These are phyloP conservation scores for Drosophila jambulina DNA, from an alignment of 1,140 invertebrate species.

Conservation along the genomic window DNA sequence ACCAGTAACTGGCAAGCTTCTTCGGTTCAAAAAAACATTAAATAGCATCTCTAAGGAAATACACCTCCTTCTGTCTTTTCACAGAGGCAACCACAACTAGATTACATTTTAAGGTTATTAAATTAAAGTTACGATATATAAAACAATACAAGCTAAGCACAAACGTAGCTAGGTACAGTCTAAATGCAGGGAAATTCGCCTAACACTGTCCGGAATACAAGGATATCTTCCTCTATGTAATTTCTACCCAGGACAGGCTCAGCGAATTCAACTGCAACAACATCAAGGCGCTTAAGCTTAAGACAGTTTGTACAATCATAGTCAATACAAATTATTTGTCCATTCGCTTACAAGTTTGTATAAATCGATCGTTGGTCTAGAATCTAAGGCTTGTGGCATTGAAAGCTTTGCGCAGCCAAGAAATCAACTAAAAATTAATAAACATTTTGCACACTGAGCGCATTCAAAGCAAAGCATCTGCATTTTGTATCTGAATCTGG, in stretches of 20 bases:
- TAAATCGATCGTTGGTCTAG: slow-evolving; percentile 30
- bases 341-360: slow-evolving; percentile 29
- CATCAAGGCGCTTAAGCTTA: slow-evolving; percentile 48
- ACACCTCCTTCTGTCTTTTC: slow-evolving; percentile 60
- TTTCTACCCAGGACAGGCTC: not conserved
- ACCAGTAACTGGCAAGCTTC: slow-evolving; percentile 34
- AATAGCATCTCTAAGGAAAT: slow-evolving; percentile 40
- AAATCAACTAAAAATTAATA: slow-evolving; percentile 54
- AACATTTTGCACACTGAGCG: slow-evolving; percentile 45
- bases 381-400: slow-evolving; percentile 53
- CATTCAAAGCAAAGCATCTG: slow-evolving; percentile 72
- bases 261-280: slow-evolving; percentile 5
- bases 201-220: not conserved
- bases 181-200: not conserved
- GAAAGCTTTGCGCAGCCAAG: slow-evolving; percentile 61
- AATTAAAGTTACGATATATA: slow-evolving; percentile 27
- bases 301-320: slow-evolving; percentile 34
- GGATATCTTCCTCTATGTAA: not conserved
- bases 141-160: slow-evolving; percentile 37
- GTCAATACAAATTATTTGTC: slow-evolving; percentile 35
- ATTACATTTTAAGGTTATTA: slow-evolving; percentile 48
- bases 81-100: slow-evolving; percentile 11
- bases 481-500: slow-evolving; percentile 16
- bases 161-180: slow-evolving; percentile 31
- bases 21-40: slow-evolving; percentile 12